These are phyloP conservation scores for Paracanthobrama guichenoti DNA, from an alignment of 2,113 vertebrate genomes.

Conservation along the genomic window DNA sequence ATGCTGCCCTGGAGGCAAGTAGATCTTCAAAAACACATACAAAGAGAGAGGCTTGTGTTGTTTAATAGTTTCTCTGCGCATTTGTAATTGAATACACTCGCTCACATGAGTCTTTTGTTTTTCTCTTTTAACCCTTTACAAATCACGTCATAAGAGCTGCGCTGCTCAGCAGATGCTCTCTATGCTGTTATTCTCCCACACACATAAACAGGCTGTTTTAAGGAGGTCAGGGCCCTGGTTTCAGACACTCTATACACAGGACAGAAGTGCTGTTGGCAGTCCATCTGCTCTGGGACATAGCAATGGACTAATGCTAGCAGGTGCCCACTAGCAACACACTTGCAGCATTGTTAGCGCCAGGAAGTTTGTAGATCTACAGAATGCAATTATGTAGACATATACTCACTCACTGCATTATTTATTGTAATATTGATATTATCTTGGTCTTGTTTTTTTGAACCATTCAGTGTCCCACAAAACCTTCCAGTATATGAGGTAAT, in stretches of 20 bases:
- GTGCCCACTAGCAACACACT: slow-evolving; percentile 44
- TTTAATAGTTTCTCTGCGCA: neutral
- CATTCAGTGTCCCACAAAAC: neutral
- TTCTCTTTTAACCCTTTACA: slow-evolving; percentile 30
- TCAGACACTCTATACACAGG: slow-evolving; percentile 9
- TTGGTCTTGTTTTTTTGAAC: neutral
- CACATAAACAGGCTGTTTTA: slow-evolving; percentile 32
- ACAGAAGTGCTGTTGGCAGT: slow-evolving; percentile 9
- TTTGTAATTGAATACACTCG: slow-evolving; percentile 24
- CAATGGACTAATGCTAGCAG: slow-evolving; percentile 43
- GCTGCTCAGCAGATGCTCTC: slow-evolving; percentile 21
- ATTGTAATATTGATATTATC: neutral
- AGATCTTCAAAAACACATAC: neutral
- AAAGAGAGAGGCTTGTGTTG: slow-evolving; percentile 2
- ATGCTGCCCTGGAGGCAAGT: slow-evolving; percentile 10
- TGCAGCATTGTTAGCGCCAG: slow-evolving; percentile 34
- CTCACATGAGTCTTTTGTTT: slow-evolving; percentile 35
- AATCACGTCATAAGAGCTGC: slow-evolving; percentile 36
- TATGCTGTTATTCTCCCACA: neutral
- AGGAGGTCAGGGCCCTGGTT: slow-evolving; percentile 3
- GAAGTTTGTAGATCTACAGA: slow-evolving; percentile 7
- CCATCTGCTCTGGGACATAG: slow-evolving; percentile 43
- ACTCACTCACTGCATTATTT: neutral
- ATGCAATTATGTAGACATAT: neutral
- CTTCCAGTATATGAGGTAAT: neutral